These are phyloP conservation scores for Palloptera scutellata DNA, from an alignment of 2,888 invertebrate species.

Conservation along the genomic window DNA sequence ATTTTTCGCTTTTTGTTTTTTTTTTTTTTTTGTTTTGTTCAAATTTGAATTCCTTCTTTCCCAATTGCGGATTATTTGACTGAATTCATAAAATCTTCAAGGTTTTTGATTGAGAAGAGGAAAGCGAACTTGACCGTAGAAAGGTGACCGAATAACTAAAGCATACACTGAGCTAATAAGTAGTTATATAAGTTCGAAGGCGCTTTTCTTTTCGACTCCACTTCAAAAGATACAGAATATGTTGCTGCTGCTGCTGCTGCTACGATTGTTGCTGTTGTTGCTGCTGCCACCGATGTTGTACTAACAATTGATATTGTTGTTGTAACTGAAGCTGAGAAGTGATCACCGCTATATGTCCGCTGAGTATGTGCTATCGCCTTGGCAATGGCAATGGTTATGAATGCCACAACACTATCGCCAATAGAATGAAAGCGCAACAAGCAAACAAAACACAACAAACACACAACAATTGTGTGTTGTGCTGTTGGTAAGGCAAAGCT, in stretches of 20 bases:
- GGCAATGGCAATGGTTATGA: constrained; percentile 60
- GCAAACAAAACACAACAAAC: constrained; percentile 9
- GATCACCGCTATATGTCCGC: constrained; percentile 39
- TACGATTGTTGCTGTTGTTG: constrained; percentile 24
- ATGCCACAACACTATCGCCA: constrained; percentile 49
- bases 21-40: not conserved
- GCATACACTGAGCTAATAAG: constrained; percentile 59
- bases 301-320: constrained; percentile 31
- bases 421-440: constrained; percentile 52
- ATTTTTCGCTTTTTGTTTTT: constrained; percentile 7
- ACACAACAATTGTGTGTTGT: not conserved
- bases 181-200: constrained; percentile 63
- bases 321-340: constrained; percentile 36
- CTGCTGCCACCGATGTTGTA: constrained; percentile 31
- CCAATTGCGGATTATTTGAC: constrained; percentile 8
- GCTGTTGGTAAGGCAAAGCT: not conserved
- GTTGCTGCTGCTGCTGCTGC: constrained; percentile 31
- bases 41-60: constrained; percentile 14
- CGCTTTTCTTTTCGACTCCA: constrained; percentile 46
- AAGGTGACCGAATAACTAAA: constrained; percentile 65
- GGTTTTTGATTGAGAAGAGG: constrained; percentile 41
- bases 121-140: constrained; percentile 64
- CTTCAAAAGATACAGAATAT: constrained; percentile 10
- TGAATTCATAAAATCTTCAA: constrained; percentile 30
- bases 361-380: constrained; percentile 57